These are phyloP conservation scores for Microplitis deprimator DNA, from an alignment of 2,888 invertebrate genomes.

Conservation along the genomic window DNA sequence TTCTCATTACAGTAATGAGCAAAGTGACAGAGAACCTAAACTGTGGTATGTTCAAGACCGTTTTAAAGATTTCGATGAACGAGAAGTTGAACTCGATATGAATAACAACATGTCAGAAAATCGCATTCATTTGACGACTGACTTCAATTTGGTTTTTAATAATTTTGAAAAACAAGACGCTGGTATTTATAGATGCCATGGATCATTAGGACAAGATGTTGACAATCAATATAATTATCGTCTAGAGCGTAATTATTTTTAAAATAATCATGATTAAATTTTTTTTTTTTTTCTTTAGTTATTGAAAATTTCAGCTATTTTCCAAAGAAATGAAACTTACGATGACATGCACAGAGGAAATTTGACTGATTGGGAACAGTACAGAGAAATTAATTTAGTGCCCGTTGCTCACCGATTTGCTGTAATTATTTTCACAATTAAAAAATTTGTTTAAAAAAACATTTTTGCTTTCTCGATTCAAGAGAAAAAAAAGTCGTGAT, in stretches of 20 bases:
- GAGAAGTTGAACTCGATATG: constrained; percentile 72
- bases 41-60: constrained; percentile 73
- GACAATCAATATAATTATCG: constrained; percentile 73
- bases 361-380: constrained; percentile 72
- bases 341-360: constrained; percentile 68
- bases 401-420: constrained; percentile 72
- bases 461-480: not conserved
- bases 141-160: constrained; percentile 72
- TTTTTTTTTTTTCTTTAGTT: not conserved
- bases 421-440: constrained; percentile 47
- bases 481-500: not conserved
- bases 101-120: constrained; percentile 70
- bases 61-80: constrained; percentile 59
- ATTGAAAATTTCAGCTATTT: constrained; percentile 50
- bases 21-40: constrained; percentile 69
- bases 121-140: constrained; percentile 69
- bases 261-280: not conserved
- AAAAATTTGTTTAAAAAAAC: not conserved
- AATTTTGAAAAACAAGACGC: constrained; percentile 69
- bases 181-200: constrained; percentile 73
- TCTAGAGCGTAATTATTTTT: constrained; percentile 70
- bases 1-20: constrained; percentile 56
- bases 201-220: constrained; percentile 66
- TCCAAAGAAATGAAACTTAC: constrained; percentile 47
- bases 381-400: constrained; percentile 70